Evolutionary conservation across 2,113 vertebrate species (phyloP), one percentile per base, ranked within the genome.

Genomic region (Odontesthes bonariensis): DNA sequence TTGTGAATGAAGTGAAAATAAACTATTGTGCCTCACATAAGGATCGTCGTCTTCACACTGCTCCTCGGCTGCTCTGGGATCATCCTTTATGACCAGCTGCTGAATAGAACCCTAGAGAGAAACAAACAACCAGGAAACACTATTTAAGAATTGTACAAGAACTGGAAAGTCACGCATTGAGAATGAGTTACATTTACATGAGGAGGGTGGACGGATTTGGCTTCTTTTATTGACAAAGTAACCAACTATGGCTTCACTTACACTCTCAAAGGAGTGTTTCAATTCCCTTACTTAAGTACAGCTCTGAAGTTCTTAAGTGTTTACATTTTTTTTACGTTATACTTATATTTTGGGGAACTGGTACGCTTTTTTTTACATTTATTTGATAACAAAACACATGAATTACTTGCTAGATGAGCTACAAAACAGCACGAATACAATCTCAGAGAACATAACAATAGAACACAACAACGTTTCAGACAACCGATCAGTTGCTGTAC

Each of bases 1-100:
- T 5, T 38, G 13, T 51, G 3, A 61, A 61, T 16, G 32, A 14
- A 9, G 19, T 10, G 19, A 32, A 20, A 57, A 32, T 3, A n/a
- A 33, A 5, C 5, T 54, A 32, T 17, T 1, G 23, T 66, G 54
- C 35, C 95, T 95, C 81, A 98, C 97, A 54, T 96, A 95, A 22
- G 95, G 92, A 16, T 97, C 96, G 31, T 96, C 96, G 0, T 97
- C 95, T 81, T 97, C 96, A 83, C 97, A 98, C 58, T 95, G 93
- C 51, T 96, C 95, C 79, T 96, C 96, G 0, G 93, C 85, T 44
- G 89, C 91, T 62, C 88, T 91, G 19, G 94, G 93, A 73, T 96
- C 94, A 1, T 94, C 77, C 65, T 93, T 95, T 81, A 98, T 87
- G 47, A 92, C 92, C 69, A 98, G 92, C 70, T 97, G 96, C 85